A percentile compares a stretch with the other conserved stretches of the same genome.
Conservation (phyloP, 2,113 vertebrate genomes). For the Eira barbara region DNA sequence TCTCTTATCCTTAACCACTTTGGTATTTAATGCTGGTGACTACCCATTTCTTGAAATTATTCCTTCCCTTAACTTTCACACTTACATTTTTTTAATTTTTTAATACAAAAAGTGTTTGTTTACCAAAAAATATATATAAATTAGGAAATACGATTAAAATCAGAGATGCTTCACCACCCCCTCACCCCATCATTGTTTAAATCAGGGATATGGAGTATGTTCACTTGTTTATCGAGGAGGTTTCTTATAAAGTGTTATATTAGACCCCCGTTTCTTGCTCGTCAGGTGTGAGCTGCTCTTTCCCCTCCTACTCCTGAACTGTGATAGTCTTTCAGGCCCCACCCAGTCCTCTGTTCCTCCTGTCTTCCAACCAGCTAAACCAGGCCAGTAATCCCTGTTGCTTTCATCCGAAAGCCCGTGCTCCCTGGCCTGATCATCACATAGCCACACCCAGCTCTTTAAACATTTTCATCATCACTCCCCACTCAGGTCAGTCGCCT, state of each 20-base stretch:
- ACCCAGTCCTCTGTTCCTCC: background rate
- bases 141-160: slow-evolving; percentile 3
- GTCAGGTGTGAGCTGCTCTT: background rate
- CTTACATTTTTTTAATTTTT: background rate
- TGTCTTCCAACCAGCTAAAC: background rate
- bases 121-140: background rate
- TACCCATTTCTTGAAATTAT: background rate
- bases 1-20: background rate
- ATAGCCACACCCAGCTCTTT: background rate
- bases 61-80: background rate
- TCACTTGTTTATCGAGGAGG: background rate
- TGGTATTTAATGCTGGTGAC: background rate
- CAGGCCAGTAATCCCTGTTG: background rate
- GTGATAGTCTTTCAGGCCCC: background rate
- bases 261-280: background rate
- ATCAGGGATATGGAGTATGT: background rate
- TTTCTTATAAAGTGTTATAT: background rate
- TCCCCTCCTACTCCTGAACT: background rate
- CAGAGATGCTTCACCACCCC: background rate
- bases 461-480: background rate
- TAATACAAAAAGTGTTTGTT: background rate
- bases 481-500: background rate
- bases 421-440: background rate
- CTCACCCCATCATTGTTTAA: background rate
- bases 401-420: background rate